Evolutionary conservation across 2,888 invertebrate species (phyloP).

Genomic region (Muscina levida): DNA sequence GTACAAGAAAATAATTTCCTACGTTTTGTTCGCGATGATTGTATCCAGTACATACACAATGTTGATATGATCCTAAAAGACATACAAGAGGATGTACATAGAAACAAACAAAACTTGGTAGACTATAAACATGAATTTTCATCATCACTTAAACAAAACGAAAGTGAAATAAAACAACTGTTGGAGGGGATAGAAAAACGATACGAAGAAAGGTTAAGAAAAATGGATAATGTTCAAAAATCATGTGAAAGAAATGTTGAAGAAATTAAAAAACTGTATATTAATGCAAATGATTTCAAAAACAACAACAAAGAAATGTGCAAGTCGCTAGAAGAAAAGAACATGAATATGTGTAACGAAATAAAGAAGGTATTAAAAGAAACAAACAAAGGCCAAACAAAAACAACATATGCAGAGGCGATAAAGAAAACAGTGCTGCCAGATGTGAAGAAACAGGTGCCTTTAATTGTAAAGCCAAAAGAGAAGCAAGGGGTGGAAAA

Average conservation of each 20-base stretch:
- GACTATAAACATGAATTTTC: no score
- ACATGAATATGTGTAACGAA: no score
- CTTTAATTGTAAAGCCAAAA: slow-evolving; percentile 30
- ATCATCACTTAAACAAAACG: no score
- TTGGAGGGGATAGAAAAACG: neutral
- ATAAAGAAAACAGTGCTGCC: slow-evolving; percentile 23
- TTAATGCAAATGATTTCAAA: slow-evolving; percentile 4
- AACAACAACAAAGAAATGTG: slow-evolving; percentile 23
- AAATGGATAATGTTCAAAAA: no score
- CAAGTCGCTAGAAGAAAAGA: neutral
- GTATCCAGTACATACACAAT: slow-evolving; percentile 36
- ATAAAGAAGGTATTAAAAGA: no score
- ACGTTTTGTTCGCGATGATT: slow-evolving; percentile 14
- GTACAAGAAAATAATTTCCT: slow-evolving; percentile 6
- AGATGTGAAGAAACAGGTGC: slow-evolving; percentile 22
- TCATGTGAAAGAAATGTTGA: no score
- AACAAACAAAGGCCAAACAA: no score
- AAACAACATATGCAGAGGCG: slow-evolving; percentile 7
- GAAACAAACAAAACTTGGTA: no score
- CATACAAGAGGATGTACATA: no score
- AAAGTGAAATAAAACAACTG: neutral
- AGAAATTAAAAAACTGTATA: slow-evolving; percentile 22
- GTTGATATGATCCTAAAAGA: no score
- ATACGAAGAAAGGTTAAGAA: no score
- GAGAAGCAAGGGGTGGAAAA: neutral